Evolutionary conservation across 2,888 invertebrate genomes (phyloP), one percentile per base, ranked within the genome.

Genomic region (Copidosoma aretas): DNA sequence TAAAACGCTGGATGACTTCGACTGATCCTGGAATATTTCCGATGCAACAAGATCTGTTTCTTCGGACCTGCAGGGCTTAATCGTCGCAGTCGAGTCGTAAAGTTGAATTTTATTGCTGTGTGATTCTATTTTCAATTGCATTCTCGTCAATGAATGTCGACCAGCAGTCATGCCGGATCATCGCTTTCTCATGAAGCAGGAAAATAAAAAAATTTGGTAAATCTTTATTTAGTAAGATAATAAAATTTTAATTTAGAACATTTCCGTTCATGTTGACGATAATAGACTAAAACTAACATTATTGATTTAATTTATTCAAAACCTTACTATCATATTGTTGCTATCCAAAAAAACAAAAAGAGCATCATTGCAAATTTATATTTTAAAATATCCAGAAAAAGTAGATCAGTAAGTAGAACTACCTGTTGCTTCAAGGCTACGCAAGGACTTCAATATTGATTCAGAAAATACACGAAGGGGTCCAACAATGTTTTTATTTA

Each of bases 401-500:
- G 58, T 69, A 65, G 68, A 68, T 64, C 60, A 61, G 62, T 65
- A 61, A 60, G 62, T n/a, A 65, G 71, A 71, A 73, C 77, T 78
- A 78, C 77, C 77, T 79, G 77, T 76, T 78, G 73, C 77, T 73
- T 71, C 75, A 78, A 78, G 75, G 75, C 76, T 76, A 71, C 61
- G 68, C 65, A 74, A 73, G 75, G 78, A 77, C 75, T 77, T 77
- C 77, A 80, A 80, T 80, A 80, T 80, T 80, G 78, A 79, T 80
- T 81, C 77, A 80, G 80, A 80, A 80, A 81, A 80, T 80, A 80
- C 79, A 80, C 79, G 77, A 79, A 80, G 77, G 74, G 75, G 74
- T 75, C 74, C 71, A 75, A 71, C 77, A 75, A 75, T 80, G 79
- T 80, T 80, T 80, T 81, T 81, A 81, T 81, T 81, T 81, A 80